Conservation (phyloP, 2,888 invertebrate species). For the Dinocampus coccinellae region DNA sequence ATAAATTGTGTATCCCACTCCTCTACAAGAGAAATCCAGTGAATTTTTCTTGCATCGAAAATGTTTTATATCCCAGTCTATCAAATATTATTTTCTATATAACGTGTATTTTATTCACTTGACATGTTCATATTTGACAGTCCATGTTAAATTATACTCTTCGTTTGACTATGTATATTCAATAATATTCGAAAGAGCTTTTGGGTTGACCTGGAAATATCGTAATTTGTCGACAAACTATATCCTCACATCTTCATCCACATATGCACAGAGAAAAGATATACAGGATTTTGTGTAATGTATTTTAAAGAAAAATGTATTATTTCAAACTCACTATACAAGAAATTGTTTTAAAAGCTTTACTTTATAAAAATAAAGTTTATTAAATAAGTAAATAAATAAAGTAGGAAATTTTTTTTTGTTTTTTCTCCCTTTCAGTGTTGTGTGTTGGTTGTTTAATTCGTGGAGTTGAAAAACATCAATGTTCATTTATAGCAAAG, state of each 20-base stretch:
- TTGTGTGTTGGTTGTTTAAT: not conserved
- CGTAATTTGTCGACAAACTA: not conserved
- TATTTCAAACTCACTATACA: no score
- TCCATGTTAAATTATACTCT: conserved; percentile 5
- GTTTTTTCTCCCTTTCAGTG: not conserved
- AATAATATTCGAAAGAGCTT: conserved; percentile 28
- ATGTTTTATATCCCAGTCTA: conserved; percentile 22
- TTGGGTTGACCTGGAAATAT: conserved; percentile 28
- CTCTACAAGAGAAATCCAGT: no score
- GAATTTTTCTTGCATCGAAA: no score
- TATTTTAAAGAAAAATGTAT: not conserved
- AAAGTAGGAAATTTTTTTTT: not conserved
- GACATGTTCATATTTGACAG: not conserved
- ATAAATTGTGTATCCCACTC: no score
- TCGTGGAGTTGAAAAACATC: not conserved
- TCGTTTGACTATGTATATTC: conserved; percentile 1
- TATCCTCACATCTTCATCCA: not conserved
- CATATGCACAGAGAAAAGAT: no score
- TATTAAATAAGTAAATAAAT: not conserved
- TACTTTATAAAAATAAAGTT: no score
- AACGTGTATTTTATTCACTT: conserved; percentile 17
- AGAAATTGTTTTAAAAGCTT: not conserved
- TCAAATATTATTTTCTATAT: no score
- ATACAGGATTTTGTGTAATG: not conserved
- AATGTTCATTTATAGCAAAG: conserved; percentile 24